Percentiles rank a stretch among this genome's conserved stretches.
Conservation (phyloP, 2,888 invertebrate species). For the Pristionchus mayeri region DNA sequence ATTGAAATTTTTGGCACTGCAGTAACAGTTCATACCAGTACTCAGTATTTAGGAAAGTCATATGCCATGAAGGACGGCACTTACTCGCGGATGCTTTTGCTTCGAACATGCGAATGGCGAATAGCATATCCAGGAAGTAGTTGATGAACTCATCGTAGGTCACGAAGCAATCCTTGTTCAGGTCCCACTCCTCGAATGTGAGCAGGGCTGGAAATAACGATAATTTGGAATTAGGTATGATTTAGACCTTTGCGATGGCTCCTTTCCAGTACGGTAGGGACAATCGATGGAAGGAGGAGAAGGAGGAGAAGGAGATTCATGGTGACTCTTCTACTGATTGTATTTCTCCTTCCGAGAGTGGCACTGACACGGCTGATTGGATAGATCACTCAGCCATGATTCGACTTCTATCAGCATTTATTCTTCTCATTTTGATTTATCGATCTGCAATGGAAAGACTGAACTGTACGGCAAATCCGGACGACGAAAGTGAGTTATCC, state of each 20-base stretch:
- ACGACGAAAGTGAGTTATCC: background rate
- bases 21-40: no score
- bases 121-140: slow-evolving; percentile 41
- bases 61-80: no score
- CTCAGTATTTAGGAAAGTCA: no score
- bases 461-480: background rate
- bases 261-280: background rate
- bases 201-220: background rate
- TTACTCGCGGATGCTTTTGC: background rate
- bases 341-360: slow-evolving; percentile 23
- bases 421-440: background rate
- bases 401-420: background rate
- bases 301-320: background rate
- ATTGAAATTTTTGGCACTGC: no score
- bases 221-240: background rate
- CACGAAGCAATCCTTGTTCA: slow-evolving; percentile 47
- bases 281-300: background rate
- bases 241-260: slow-evolving; percentile 16
- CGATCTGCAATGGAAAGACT: background rate
- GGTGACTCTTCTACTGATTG: slow-evolving; percentile 2
- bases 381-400: slow-evolving; percentile 4
- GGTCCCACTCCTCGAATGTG: slow-evolving; percentile 41
- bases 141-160: slow-evolving; percentile 41
- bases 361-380: no score
- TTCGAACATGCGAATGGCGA: background rate